These are phyloP conservation scores for Marcusenius ussheri DNA, from an alignment of 2,113 vertebrate genomes.

Conservation along the genomic window DNA sequence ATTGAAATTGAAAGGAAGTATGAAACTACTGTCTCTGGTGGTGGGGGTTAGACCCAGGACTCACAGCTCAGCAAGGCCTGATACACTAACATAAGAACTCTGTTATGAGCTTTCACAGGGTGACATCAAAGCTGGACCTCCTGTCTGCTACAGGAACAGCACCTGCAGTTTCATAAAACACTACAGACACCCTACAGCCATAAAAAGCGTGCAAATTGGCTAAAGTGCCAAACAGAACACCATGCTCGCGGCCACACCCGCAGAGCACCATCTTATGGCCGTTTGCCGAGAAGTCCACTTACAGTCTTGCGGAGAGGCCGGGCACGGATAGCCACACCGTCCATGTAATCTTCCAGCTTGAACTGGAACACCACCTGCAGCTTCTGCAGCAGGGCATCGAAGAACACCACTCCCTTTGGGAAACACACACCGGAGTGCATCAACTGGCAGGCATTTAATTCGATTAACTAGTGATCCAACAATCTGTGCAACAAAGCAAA, in stretches of 20 bases:
- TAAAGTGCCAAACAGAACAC: background rate
- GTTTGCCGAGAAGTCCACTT: background rate
- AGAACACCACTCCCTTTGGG: conserved; percentile 82
- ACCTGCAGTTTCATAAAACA: background rate
- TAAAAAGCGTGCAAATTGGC: background rate
- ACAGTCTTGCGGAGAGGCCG: conserved; percentile 89
- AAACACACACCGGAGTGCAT: background rate
- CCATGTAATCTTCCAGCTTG: conserved; percentile 92
- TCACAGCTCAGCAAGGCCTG: background rate
- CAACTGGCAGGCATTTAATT: background rate
- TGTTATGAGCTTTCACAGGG: background rate
- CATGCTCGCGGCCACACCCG: background rate
- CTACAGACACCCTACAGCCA: background rate
- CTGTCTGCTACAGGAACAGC: background rate
- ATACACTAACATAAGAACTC: background rate
- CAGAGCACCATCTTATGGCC: background rate
- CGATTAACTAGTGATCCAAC: background rate
- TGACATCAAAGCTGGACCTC: background rate
- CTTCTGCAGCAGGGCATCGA: conserved; percentile 86
- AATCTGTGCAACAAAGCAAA: background rate
- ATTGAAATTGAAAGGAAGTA: background rate
- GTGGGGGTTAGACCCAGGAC: background rate
- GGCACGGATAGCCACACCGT: conserved; percentile 86
- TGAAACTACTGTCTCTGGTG: background rate
- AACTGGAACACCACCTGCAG: conserved; percentile 89